Evolutionary conservation across 2,888 invertebrate species (phyloP).

Genomic region (Tromatobia lineatoria): DNA sequence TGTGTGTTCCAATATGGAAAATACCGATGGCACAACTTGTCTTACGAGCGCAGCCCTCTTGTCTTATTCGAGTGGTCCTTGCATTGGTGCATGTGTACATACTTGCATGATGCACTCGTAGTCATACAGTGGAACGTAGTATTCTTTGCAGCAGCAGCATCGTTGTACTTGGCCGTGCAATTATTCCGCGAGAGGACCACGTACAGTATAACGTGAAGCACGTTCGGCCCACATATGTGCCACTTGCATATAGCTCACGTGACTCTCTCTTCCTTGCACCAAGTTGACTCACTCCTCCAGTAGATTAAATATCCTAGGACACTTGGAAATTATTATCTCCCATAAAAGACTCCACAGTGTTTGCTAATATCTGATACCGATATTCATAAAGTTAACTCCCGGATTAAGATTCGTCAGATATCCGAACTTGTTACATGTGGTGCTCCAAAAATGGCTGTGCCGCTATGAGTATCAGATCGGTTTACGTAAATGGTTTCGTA

Average conservation of each 20-base stretch:
- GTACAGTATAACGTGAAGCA: slow-evolving; percentile 39
- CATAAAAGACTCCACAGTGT: slow-evolving; percentile 14
- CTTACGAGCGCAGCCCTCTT: slow-evolving; percentile 74
- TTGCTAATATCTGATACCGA: slow-evolving; percentile 35
- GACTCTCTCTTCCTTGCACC: slow-evolving; percentile 11
- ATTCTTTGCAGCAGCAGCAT: slow-evolving; percentile 29
- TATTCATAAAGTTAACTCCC: slow-evolving; percentile 33
- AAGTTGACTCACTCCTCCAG: slow-evolving; percentile 20
- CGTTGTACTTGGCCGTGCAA: slow-evolving; percentile 61
- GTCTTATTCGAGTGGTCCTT: slow-evolving; percentile 78
- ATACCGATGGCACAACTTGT: slow-evolving; percentile 67
- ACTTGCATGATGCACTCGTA: slow-evolving; percentile 37
- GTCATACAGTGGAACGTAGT: not conserved
- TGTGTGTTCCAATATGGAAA: slow-evolving; percentile 51
- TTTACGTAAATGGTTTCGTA: slow-evolving; percentile 41
- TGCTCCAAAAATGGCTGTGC: slow-evolving; percentile 37
- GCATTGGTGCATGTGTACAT: slow-evolving; percentile 40
- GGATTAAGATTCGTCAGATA: slow-evolving; percentile 37
- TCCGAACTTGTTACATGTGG: not conserved
- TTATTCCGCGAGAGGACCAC: slow-evolving; percentile 51
- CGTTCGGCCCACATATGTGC: slow-evolving; percentile 63
- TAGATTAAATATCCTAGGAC: slow-evolving; percentile 9
- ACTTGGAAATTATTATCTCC: slow-evolving; percentile 16
- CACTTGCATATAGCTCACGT: slow-evolving; percentile 21
- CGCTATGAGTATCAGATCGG: not conserved